Conservation (phyloP, 2,888 invertebrate genomes). For the Ochlodes sylvanus region DNA sequence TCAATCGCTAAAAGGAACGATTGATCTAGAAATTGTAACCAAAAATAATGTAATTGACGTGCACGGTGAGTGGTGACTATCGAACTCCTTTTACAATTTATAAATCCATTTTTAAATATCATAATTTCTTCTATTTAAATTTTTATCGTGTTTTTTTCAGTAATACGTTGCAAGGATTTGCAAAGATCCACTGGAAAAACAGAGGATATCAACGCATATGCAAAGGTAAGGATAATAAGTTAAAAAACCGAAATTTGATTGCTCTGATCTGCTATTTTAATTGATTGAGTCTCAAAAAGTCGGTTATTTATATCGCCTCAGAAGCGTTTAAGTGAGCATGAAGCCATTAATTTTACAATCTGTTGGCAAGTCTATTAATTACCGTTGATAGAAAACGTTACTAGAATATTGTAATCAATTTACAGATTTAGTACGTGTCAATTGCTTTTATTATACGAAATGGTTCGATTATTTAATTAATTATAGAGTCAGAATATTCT, state of each 20-base stretch:
- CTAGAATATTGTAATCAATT: conserved; percentile 23
- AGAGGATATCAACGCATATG: conserved; percentile 90
- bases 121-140: conserved; percentile 31
- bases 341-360: conserved; percentile 29
- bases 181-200: conserved; percentile 87
- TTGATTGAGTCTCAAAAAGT: conserved; percentile 20
- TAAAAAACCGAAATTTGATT: conserved; percentile 5
- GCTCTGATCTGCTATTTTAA: conserved; percentile 10
- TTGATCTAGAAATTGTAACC: conserved; percentile 87
- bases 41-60: conserved; percentile 86
- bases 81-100: conserved; percentile 51
- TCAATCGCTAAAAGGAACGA: conserved; percentile 81
- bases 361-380: conserved; percentile 8
- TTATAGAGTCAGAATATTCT: background rate
- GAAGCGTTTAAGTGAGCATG: conserved; percentile 24
- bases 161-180: conserved; percentile 91
- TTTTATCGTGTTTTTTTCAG: conserved; percentile 72
- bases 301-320: conserved; percentile 2
- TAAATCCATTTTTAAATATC: conserved; percentile 19
- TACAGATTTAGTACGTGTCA: conserved; percentile 29
- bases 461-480: background rate
- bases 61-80: conserved; percentile 88
- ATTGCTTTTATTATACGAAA: conserved; percentile 23
- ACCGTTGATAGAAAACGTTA: conserved; percentile 30
- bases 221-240: conserved; percentile 84